Conservation (phyloP, 1,140 invertebrate genomes). For the Neelides sp. region DNA sequence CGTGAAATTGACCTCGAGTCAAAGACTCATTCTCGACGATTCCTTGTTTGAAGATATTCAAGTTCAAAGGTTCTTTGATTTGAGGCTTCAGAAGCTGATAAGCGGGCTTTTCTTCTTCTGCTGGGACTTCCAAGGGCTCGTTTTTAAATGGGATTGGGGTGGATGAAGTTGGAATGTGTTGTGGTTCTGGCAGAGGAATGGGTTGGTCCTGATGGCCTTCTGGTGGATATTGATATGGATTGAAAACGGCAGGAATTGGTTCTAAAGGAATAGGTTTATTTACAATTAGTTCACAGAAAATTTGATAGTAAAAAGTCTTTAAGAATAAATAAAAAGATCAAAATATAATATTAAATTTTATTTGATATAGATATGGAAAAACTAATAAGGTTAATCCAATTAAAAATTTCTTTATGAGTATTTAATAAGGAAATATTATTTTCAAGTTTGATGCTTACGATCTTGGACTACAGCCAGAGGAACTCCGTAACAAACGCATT, state of each 20-base stretch:
- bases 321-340: neutral
- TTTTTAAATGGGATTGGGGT: neutral
- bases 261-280: neutral
- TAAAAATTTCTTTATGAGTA: neutral
- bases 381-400: conserved; percentile 1
- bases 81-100: neutral
- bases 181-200: no score
- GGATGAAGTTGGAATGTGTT: neutral
- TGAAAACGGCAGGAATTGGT: conserved; percentile 5
- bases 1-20: conserved; percentile 1
- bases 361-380: neutral
- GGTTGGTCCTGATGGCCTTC: no score
- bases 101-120: neutral
- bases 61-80: neutral
- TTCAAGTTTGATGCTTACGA: neutral
- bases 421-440: conserved; percentile 1
- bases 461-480: neutral
- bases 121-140: neutral
- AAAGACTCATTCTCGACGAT: no score
- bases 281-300: neutral
- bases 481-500: conserved; percentile 12
- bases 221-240: no score
- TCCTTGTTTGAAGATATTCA: no score
- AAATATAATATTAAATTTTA: neutral
- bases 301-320: neutral